Conservation (phyloP, 2,888 invertebrate genomes). For the Zygaena filipendulae region DNA sequence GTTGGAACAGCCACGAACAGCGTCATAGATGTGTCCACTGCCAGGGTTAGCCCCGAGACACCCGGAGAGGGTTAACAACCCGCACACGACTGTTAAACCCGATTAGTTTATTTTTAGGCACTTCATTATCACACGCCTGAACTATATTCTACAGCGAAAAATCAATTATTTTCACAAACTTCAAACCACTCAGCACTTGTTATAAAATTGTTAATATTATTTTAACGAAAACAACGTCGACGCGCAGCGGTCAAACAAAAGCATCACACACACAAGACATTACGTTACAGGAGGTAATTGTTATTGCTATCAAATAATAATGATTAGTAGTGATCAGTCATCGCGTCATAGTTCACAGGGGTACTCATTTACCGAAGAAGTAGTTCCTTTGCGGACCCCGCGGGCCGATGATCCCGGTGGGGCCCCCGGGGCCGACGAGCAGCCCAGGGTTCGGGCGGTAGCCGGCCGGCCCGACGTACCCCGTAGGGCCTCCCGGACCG, state of each 20-base stretch:
- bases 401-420: slow-evolving; percentile 49
- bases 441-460: slow-evolving; percentile 21
- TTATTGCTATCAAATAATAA: slow-evolving; percentile 18
- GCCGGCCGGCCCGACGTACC: slow-evolving; percentile 35
- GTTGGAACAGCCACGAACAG: no score
- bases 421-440: slow-evolving; percentile 55
- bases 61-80: no score
- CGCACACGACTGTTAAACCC: not conserved
- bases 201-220: not conserved
- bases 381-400: slow-evolving; percentile 11
- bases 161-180: no score
- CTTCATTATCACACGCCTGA: no score
- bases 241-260: not conserved
- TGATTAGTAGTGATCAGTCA: slow-evolving; percentile 28
- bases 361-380: slow-evolving; percentile 44
- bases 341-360: slow-evolving; percentile 19
- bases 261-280: not conserved
- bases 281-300: slow-evolving; percentile 12
- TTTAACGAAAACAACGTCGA: not conserved
- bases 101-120: not conserved
- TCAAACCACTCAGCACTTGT: not conserved
- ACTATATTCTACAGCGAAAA: no score
- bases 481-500: slow-evolving; percentile 49
- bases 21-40: no score
- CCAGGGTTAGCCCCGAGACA: no score